Percentiles rank a stretch among this genome's conserved stretches.
phyloP scores from a whole-genome alignment of 2,797 vertebrate species.

The Paratrypauchen microcephalus region DNA sequence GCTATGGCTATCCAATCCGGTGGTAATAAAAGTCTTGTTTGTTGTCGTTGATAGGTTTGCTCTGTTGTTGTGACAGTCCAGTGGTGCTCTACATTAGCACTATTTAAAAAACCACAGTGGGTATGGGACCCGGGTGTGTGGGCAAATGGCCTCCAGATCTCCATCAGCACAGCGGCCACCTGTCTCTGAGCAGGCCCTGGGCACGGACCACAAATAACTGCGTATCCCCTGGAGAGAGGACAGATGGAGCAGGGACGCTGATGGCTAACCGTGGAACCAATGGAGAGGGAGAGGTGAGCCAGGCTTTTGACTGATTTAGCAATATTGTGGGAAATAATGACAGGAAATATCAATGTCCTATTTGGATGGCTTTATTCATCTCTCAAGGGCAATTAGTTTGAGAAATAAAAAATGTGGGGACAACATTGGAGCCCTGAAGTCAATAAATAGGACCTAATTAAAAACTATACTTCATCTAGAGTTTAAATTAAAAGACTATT shows the following conservation, averaged over 20 bases:
- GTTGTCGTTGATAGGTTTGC: conserved; percentile 8
- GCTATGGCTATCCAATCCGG: not conserved
- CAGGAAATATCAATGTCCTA: no score
- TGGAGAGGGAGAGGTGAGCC: not conserved
- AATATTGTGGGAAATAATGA: no score
- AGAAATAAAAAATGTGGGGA: no score
- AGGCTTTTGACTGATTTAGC: not conserved
- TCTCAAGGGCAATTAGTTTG: no score
- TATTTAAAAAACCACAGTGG: conserved; percentile 21
- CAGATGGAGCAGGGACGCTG: conserved; percentile 68
- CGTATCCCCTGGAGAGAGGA: conserved; percentile 62
- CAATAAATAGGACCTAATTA: no score
- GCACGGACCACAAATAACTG: conserved; percentile 63
- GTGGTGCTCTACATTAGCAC: conserved; percentile 7
- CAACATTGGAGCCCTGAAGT: no score
- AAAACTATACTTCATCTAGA: no score
- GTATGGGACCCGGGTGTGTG: conserved; percentile 23
- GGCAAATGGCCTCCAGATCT: conserved; percentile 65
- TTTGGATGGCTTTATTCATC: no score
- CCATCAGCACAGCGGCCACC: conserved; percentile 67
- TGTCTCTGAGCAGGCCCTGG: conserved; percentile 71
- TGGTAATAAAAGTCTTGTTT: conserved; percentile 6
- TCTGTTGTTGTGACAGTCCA: conserved; percentile 7
- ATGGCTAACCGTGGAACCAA: conserved; percentile 49
- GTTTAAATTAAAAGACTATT: no score